These are phyloP conservation scores for Auanema freiburgensis DNA, from an alignment of 2,888 invertebrate genomes.

Conservation along the genomic window DNA sequence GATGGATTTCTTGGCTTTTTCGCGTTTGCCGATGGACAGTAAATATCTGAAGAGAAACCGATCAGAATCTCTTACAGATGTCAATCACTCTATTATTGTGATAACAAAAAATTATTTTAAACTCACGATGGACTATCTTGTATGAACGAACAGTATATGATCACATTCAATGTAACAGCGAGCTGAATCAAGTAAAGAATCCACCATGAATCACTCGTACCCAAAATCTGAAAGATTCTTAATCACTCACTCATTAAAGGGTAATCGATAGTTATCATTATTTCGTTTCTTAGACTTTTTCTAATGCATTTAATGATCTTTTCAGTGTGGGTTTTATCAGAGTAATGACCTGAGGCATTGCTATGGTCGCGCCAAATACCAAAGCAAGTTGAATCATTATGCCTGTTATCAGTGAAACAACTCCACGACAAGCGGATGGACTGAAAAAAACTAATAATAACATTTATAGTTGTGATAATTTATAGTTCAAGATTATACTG, in stretches of 20 bases:
- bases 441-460: constrained; percentile 24
- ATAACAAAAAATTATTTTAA: neutral
- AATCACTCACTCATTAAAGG: too few relatives aligned
- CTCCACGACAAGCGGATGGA: constrained; percentile 45
- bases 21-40: constrained; percentile 15
- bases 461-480: neutral
- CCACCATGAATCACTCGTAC: constrained; percentile 39
- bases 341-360: constrained; percentile 38
- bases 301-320: neutral
- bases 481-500: neutral
- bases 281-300: too few relatives aligned
- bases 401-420: constrained; percentile 47
- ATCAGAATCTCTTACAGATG: neutral
- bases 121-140: constrained; percentile 38
- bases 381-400: constrained; percentile 46
- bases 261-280: too few relatives aligned
- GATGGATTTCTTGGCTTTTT: constrained; percentile 27
- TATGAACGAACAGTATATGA: constrained; percentile 22
- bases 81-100: too few relatives aligned
- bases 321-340: neutral
- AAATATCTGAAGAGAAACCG: constrained; percentile 8
- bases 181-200: constrained; percentile 42
- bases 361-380: constrained; percentile 44
- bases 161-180: constrained; percentile 22
- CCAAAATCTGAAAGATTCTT: constrained; percentile 25